Evolutionary conservation across 2,113 vertebrate species (phyloP), one percentile per base, ranked within the genome.

Genomic region (Xiphias gladius): DNA sequence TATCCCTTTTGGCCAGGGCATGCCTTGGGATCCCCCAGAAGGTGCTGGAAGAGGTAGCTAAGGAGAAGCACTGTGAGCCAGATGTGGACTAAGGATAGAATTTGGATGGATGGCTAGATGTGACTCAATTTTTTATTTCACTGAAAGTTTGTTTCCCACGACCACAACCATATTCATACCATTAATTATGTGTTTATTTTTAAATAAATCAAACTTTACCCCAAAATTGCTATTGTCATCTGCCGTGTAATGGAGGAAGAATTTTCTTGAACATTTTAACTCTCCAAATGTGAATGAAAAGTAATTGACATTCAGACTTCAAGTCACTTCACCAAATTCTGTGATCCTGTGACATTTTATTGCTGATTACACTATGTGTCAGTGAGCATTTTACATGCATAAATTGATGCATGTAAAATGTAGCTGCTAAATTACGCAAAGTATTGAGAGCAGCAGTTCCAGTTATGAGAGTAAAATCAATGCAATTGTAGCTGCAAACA

Each of bases 401-500:
- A 39, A 61, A 24, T 41, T 2, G 13, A 7, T 22, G 35, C 14
- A 20, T 66, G 11, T 28, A 43, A 57, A 28, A 58, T 30, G 22
- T 58, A 50, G 19, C 68, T 32, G 39, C 62, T 52, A 62, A n/a
- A 63, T 76, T 62, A 28, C n/a, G 61, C 13, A 70, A 65, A n/a
- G 37, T 70, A 30, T n/a, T n/a, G 22, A 58, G 67, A 72, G 55
- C 52, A 62, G 61, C 24, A 22, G 30, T 80, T 48, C 12, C 37
- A 48, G 30, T 73, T 64, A 22, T 6, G 20, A 22, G 22, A 26
- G 32, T 13, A 72, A 72, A 52, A 66, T 62, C 48, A 79, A 37
- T 52, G 39, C 30, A 63, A 19, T 57, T 63, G 69, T 46, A 16
- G 66, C 41, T 61, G 62, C 71, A 72, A 79, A 64, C 43, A 62